phyloP scores from a whole-genome alignment of 2,797 vertebrate genomes.

The Peromyscus melanophrys region DNA sequence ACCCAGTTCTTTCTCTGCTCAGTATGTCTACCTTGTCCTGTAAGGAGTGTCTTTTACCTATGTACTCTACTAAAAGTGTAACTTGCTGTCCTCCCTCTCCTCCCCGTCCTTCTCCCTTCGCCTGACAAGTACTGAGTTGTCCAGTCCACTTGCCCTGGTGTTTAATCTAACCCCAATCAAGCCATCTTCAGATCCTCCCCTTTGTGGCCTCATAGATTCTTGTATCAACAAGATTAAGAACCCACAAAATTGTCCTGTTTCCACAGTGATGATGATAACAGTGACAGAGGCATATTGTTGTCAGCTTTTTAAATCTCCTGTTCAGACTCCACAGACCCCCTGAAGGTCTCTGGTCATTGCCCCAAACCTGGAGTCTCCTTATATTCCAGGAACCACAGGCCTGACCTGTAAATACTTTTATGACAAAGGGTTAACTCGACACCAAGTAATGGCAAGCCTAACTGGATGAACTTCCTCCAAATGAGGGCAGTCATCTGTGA shows the following conservation, averaged over 20 bases:
- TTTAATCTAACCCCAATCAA: not conserved
- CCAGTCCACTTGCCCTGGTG: too few relatives aligned
- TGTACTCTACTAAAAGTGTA: not conserved
- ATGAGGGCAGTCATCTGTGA: not conserved
- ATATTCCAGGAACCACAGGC: not conserved
- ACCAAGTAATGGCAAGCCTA: not conserved
- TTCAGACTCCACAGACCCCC: not conserved
- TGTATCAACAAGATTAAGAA: not conserved
- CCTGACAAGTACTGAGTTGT: not conserved
- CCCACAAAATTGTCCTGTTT: not conserved
- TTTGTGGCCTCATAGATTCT: not conserved
- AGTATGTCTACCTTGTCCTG: not conserved
- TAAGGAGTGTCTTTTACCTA: too few relatives aligned
- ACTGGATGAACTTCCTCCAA: not conserved
- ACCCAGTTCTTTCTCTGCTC: not conserved
- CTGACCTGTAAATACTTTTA: not conserved
- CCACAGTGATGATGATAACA: not conserved
- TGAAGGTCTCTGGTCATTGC: not conserved
- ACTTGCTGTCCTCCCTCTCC: not conserved
- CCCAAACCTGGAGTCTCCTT: not conserved
- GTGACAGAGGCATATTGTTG: not conserved
- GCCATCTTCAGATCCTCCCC: not conserved
- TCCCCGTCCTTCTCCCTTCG: not conserved
- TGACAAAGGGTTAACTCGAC: not conserved
- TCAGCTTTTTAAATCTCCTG: not conserved